phyloP scores from a whole-genome alignment of 2,113 vertebrate species.

The Calypte anna region DNA sequence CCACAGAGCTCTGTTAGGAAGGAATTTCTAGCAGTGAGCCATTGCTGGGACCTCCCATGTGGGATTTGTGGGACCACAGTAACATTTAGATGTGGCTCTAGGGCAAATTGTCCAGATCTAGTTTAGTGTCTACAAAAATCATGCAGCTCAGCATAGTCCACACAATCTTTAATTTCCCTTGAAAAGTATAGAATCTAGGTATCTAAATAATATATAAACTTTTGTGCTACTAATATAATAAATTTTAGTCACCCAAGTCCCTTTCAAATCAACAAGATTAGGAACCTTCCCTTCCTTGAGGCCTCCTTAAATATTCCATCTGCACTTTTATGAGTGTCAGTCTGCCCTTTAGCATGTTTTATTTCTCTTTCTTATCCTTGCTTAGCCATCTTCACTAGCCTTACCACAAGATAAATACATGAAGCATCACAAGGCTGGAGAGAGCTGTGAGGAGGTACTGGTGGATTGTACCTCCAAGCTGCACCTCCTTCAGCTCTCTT shows the following conservation, averaged over 20 bases:
- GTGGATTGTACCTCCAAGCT: not conserved
- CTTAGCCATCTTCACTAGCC: not conserved
- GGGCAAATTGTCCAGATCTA: not conserved
- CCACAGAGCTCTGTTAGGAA: not conserved
- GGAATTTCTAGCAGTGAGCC: not conserved
- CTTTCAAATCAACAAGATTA: not conserved
- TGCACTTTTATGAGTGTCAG: not conserved
- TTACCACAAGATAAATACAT: not conserved
- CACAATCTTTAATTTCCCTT: not conserved
- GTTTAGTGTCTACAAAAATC: not conserved
- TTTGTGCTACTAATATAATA: not conserved
- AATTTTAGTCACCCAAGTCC: not conserved
- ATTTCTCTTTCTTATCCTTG: not conserved
- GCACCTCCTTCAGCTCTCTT: not conserved
- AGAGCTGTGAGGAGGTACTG: not conserved
- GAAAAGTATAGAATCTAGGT: not conserved
- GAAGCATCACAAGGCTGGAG: not conserved
- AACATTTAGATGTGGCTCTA: not conserved
- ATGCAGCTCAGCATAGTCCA: not conserved
- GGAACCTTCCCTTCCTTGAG: not conserved
- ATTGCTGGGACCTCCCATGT: not conserved
- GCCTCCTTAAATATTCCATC: not conserved
- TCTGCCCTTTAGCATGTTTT: not conserved
- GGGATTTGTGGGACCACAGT: not conserved
- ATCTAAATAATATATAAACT: not conserved